Conservation (phyloP, 2,888 invertebrate species). For the Conomelus anceps region DNA sequence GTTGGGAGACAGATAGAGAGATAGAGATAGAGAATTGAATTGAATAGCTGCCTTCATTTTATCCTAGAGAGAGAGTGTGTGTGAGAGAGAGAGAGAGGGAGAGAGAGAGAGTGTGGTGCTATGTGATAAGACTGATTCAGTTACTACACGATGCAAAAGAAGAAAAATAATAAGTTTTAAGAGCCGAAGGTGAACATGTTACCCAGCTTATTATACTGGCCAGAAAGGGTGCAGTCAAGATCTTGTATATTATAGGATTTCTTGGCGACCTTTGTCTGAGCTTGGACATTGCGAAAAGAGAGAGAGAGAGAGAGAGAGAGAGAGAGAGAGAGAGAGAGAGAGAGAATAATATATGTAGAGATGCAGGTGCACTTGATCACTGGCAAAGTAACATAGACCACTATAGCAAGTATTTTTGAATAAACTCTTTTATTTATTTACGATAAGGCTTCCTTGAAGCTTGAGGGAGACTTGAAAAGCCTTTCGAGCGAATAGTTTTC, state of each 20-base stretch:
- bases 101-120: not conserved
- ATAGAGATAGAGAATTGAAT: too few relatives aligned
- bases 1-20: too few relatives aligned
- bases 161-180: not conserved
- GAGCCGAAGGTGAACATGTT: not conserved
- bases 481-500: too few relatives aligned
- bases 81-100: too few relatives aligned
- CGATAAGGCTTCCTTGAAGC: too few relatives aligned
- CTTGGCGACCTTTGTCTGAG: not conserved
- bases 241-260: not conserved
- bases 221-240: not conserved
- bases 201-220: not conserved
- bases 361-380: not conserved
- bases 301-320: not conserved
- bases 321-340: not conserved
- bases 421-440: too few relatives aligned
- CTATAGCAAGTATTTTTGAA: not conserved
- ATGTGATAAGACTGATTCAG: not conserved
- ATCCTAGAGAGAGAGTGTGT: too few relatives aligned
- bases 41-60: too few relatives aligned
- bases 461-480: too few relatives aligned
- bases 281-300: too few relatives aligned
- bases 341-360: not conserved
- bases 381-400: not conserved
- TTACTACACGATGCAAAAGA: not conserved